Evolutionary conservation across 2,797 vertebrate genomes (phyloP).

Genomic region (Hemitrygon akajei): DNA sequence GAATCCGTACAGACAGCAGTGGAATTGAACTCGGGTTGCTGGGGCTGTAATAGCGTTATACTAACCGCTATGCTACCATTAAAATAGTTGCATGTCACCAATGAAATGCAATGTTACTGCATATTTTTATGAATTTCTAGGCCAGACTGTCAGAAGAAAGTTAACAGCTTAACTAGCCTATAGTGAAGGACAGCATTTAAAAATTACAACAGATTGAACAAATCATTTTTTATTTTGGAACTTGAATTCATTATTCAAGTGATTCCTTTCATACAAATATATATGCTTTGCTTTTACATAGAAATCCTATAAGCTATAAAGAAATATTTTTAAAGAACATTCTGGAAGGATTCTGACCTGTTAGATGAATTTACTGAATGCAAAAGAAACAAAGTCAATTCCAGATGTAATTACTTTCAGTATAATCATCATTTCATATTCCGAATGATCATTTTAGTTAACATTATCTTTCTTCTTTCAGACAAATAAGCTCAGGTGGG

Average conservation of each 20-base stretch:
- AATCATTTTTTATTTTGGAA: slow-evolving; percentile 46
- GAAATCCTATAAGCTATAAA: neutral
- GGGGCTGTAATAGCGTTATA: too few species aligned
- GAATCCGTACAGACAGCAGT: too few species aligned
- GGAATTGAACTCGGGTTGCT: too few species aligned
- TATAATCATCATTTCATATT: slow-evolving; percentile 14
- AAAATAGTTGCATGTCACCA: too few species aligned
- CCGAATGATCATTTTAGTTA: slow-evolving; percentile 25
- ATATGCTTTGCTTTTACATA: neutral
- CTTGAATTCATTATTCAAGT: slow-evolving; percentile 67
- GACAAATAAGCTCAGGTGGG: slow-evolving; percentile 17
- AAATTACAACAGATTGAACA: neutral
- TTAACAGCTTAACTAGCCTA: neutral
- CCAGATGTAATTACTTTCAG: slow-evolving; percentile 28
- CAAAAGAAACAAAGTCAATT: slow-evolving; percentile 30
- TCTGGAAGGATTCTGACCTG: neutral
- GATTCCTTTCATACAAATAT: slow-evolving; percentile 44
- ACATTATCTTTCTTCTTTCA: slow-evolving; percentile 27
- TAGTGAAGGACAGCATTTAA: neutral
- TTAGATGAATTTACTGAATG: slow-evolving; percentile 16
- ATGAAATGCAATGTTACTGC: too few species aligned
- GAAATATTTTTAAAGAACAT: neutral
- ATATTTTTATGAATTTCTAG: too few species aligned
- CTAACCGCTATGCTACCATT: too few species aligned
- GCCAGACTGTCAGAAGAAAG: neutral